Evolutionary conservation across 2,888 invertebrate species (phyloP).

Genomic region (Pachliopta kotzebuea): DNA sequence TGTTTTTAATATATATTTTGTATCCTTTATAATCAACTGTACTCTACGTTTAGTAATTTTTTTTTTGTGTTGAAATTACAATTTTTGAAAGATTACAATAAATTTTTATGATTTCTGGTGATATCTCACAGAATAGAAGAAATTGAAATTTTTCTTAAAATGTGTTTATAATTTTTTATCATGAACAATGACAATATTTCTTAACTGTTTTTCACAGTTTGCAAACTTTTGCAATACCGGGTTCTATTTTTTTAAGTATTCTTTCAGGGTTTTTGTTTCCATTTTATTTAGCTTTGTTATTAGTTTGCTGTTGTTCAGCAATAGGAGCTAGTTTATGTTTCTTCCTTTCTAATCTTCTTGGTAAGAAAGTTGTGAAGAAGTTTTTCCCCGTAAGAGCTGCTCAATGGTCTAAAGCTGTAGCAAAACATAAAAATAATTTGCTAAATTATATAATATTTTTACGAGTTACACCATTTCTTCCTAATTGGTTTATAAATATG

Average conservation of each 20-base stretch:
- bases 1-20: conserved; percentile 97
- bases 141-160: too few species aligned
- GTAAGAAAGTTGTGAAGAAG: conserved; percentile 89
- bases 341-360: conserved; percentile 93
- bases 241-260: conserved; percentile 98
- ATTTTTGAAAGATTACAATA: too few species aligned
- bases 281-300: conserved; percentile 91
- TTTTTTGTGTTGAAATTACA: too few species aligned
- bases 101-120: too few species aligned
- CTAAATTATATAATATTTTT: conserved; percentile 98
- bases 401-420: conserved; percentile 92
- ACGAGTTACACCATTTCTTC: conserved; percentile 97
- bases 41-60: too few species aligned
- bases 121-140: too few species aligned
- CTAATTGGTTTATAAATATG: conserved; percentile 99
- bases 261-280: conserved; percentile 98
- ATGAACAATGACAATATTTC: conserved; percentile 40
- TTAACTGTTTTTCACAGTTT: conserved; percentile 82
- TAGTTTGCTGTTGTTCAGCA: conserved; percentile 97
- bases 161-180: not conserved
- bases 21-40: conserved; percentile 86
- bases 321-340: conserved; percentile 98
- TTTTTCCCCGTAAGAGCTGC: conserved; percentile 94
- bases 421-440: conserved; percentile 92
- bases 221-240: conserved; percentile 99